Evolutionary conservation across 2,888 invertebrate genomes (phyloP).

Genomic region (Drosophila suboccidentalis): DNA sequence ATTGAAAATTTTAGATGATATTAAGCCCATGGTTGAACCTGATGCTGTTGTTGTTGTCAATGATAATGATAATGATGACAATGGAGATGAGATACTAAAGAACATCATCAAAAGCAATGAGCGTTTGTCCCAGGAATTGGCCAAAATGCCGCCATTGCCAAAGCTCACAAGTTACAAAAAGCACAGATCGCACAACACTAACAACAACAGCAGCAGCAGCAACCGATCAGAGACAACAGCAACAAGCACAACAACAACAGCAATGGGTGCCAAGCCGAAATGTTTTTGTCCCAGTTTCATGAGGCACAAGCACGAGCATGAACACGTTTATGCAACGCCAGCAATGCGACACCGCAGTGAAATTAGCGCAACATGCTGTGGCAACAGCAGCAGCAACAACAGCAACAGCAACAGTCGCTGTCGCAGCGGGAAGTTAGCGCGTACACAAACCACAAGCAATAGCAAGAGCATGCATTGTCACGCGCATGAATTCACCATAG

Average conservation of each 20-base stretch:
- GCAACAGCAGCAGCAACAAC: conserved; percentile 34
- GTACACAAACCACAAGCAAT: conserved; percentile 65
- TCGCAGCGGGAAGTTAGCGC: conserved; percentile 51
- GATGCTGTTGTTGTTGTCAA: conserved; percentile 24
- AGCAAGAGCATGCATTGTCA: conserved; percentile 69
- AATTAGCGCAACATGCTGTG: conserved; percentile 39
- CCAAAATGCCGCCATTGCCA: conserved; percentile 82
- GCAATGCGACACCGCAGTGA: conserved; percentile 37
- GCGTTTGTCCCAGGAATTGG: conserved; percentile 75
- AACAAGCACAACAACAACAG: conserved; percentile 32
- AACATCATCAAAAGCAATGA: conserved; percentile 82
- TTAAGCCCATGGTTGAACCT: conserved; percentile 27
- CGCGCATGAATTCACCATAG: conserved; percentile 69
- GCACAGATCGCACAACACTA: conserved; percentile 31
- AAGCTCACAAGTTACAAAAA: conserved; percentile 59
- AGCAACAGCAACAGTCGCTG: conserved; percentile 22
- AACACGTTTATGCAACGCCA: conserved; percentile 38
- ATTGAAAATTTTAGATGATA: conserved; percentile 38
- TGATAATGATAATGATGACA: conserved; percentile 29
- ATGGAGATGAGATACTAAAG: conserved; percentile 73
- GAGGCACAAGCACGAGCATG: conserved; percentile 67
- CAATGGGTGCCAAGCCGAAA: conserved; percentile 50
- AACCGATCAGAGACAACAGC: conserved; percentile 21
- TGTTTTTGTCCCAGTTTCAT: conserved; percentile 75
- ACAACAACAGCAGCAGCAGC: conserved; percentile 22